These are phyloP conservation scores for Percopsis omiscomaycus DNA, from an alignment of 2,797 vertebrate species.

Conservation along the genomic window DNA sequence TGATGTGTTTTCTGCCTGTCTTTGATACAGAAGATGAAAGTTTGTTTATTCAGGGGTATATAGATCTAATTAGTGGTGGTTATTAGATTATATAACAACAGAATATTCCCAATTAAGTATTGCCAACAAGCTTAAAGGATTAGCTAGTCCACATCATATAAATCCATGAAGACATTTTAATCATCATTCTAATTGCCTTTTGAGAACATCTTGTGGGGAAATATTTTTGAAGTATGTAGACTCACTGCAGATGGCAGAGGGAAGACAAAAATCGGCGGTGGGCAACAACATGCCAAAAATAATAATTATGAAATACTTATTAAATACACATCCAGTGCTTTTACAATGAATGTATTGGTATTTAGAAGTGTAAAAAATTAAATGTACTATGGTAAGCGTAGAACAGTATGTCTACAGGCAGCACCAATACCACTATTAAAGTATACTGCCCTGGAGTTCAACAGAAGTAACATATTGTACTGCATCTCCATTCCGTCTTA, in stretches of 20 bases:
- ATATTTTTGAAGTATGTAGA: too few relatives aligned
- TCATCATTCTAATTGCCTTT: slow-evolving; percentile 11
- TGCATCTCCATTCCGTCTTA: too few relatives aligned
- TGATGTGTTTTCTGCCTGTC: slow-evolving; percentile 14
- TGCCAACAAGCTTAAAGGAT: slow-evolving; percentile 33
- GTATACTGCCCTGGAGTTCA: too few relatives aligned
- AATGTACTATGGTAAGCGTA: too few relatives aligned
- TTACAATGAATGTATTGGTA: too few relatives aligned
- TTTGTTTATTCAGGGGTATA: slow-evolving; percentile 26
- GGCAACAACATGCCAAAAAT: not conserved
- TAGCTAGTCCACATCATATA: slow-evolving; percentile 31
- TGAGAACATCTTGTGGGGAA: slow-evolving; percentile 13
- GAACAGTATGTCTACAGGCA: too few relatives aligned
- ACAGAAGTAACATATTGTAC: too few relatives aligned
- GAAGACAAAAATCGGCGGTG: not conserved
- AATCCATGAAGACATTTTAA: slow-evolving; percentile 26
- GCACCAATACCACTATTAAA: too few relatives aligned
- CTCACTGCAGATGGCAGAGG: not conserved
- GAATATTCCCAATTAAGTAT: slow-evolving; percentile 32
- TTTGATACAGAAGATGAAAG: slow-evolving; percentile 26
- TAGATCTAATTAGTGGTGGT: slow-evolving; percentile 26
- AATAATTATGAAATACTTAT: slow-evolving; percentile 30
- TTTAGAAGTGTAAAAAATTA: too few relatives aligned
- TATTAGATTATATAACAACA: slow-evolving; percentile 40
- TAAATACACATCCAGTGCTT: too few relatives aligned